Evolutionary conservation across 2,113 vertebrate species (phyloP), one percentile per base, ranked within the genome.

Genomic region (Illadopsis cleaveri): DNA sequence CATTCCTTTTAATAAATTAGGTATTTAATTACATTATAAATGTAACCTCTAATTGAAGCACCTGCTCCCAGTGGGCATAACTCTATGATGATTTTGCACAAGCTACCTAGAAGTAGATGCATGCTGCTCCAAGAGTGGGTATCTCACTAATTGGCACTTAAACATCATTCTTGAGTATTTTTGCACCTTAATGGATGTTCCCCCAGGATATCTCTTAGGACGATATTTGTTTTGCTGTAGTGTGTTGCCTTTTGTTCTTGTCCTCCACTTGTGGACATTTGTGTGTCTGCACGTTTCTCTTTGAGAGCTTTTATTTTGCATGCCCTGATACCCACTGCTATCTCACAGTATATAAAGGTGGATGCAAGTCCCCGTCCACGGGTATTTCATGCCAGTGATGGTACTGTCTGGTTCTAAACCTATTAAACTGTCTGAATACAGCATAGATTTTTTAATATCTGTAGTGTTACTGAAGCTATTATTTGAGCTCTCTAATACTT

Each of bases 11-110:
- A 96, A 93, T 85, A 89, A 96, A 93, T 96, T 80, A 90, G 27
- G 25, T 22, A 66, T 92, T 95, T 95, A 96, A 95, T 96, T 96
- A 94, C 94, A 93, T 97, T 96, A 94, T 82, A 96, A 95, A 96
- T 97, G 93, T 96, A 96, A 66, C 51, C 38, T 84, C 40, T 93
- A 95, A 96, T 94, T 95, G 94, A 94, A 96, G 89, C 60, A 94
- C 84, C 61, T 89, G 80, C 51, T 84, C 89, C 81, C 83, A 76
- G 86, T 73, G 86, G 89, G 80, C 35, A 53, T 31, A 94, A 80
- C 83, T 82, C 86, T 30, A 33, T 20, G 72, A 91, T 42, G 21
- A 82, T 66, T 94, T 86, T 3, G 0, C 58, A 77, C 0, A 0
- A 69, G n/a, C 73, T 87, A 27, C 66, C 64, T 50, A 53, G 80